Conservation (phyloP, 1,140 invertebrate species). For the Delia radicum region DNA sequence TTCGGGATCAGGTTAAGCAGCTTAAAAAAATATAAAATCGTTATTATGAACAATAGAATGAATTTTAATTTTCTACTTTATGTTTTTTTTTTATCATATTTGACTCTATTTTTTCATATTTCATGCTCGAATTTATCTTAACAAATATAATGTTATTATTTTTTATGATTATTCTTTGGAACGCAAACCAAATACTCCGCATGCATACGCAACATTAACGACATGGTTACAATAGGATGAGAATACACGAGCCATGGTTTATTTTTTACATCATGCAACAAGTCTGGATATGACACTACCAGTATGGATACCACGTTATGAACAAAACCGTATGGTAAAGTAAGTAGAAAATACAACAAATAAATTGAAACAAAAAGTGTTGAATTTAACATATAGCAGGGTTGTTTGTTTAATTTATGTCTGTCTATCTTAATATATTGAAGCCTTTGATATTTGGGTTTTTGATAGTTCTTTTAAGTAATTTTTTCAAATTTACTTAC, state of each 20-base stretch:
- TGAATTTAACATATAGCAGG: too few species aligned
- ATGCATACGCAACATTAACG: background rate
- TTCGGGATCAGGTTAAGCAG: conserved; percentile 60
- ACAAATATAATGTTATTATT: background rate
- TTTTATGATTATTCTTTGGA: background rate
- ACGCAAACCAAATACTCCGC: background rate
- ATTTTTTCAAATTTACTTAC: too few species aligned
- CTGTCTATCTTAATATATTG: too few species aligned
- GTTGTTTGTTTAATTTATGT: too few species aligned
- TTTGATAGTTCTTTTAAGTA: too few species aligned
- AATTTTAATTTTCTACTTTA: background rate
- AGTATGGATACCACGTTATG: conserved; percentile 49
- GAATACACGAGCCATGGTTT: conserved; percentile 71
- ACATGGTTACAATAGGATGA: conserved; percentile 62
- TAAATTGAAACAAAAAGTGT: too few species aligned
- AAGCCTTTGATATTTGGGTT: too few species aligned
- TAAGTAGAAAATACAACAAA: conserved; percentile 33
- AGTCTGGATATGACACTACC: conserved; percentile 45
- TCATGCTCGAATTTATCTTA: background rate
- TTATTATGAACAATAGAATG: background rate
- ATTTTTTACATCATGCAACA: conserved; percentile 74
- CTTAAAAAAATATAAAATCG: background rate
- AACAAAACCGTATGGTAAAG: conserved; percentile 48
- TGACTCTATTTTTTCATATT: background rate
- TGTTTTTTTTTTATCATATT: background rate